Percentiles rank a stretch among this genome's conserved stretches.
phyloP scores from a whole-genome alignment of 2,113 vertebrate species.

The Pedetes capensis region DNA sequence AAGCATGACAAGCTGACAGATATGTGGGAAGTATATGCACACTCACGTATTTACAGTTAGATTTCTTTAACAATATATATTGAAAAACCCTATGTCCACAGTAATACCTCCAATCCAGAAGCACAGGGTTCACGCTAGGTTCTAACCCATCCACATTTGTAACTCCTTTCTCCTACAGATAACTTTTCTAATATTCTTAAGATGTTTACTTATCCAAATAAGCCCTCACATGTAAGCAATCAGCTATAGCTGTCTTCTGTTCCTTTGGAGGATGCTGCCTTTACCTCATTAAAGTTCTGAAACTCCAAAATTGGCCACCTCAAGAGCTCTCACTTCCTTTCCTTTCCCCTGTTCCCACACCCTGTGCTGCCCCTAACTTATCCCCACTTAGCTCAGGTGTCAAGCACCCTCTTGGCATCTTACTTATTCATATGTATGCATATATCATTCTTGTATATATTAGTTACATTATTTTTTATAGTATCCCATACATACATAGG shows the following conservation, averaged over 20 bases:
- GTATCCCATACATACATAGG: neutral
- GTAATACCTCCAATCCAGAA: neutral
- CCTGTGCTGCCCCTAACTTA: neutral
- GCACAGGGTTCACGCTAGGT: neutral
- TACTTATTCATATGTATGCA: neutral
- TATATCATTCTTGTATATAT: too few species aligned
- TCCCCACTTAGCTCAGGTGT: neutral
- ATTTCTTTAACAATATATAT: neutral
- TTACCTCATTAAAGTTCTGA: neutral
- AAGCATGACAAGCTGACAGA: too few species aligned
- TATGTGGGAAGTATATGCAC: too few species aligned
- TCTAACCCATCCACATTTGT: neutral
- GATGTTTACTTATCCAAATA: conserved; percentile 17
- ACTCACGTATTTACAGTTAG: neutral
- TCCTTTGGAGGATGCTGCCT: neutral
- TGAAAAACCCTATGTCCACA: conserved; percentile 13
- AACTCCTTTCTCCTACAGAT: neutral
- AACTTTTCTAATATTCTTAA: conserved; percentile 1
- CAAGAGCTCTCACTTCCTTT: neutral
- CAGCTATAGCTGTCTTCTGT: neutral
- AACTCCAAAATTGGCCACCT: neutral
- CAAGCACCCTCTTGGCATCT: neutral
- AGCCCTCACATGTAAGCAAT: neutral
- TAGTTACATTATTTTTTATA: neutral
- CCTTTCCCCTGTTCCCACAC: neutral